Base-by-base conservation (phyloP, 2,888 invertebrate species). In the Pecten maximus region DNA sequence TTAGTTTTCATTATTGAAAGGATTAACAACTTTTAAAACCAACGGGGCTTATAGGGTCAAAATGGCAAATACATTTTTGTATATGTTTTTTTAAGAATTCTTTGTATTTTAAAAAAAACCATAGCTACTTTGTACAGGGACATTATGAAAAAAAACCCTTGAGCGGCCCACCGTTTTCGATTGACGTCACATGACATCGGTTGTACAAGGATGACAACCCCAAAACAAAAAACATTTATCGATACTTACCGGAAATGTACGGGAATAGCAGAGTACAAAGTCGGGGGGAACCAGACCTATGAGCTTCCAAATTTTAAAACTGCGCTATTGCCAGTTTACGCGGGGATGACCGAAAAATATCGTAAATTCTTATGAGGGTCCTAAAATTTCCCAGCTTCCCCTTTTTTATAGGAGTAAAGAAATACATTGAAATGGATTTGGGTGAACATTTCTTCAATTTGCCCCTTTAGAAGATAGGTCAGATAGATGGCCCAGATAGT, bases 171-270 rank as follows among this genome's bases (percentile, higher is more conserved):
- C n/a, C n/a, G n/a, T n/a, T n/a, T n/a, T n/a, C n/a, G n/a, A n/a
- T n/a, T n/a, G n/a, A n/a, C n/a, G n/a, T n/a, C n/a, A n/a, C n/a
- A n/a, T n/a, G n/a, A n/a, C n/a, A n/a, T n/a, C n/a, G n/a, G n/a
- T n/a, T n/a, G n/a, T n/a, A n/a, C n/a, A n/a, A n/a, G 44, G 12
- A 44, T 44, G 8, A 44, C 28, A 39, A 15, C 6, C 19, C 86
- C 39, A 48, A 86, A 86, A 12, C 89, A 88, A 44, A 40, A 23
- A 40, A n/a, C 16, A 23, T 23, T 1, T n/a, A n/a, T n/a, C n/a
- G n/a, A n/a, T n/a, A 91, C 92, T 90, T 90, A 96, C 96, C 96
- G 89, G 96, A n/a, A 96, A 74, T 96, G 96, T 0, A 96, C 96
- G n/a, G 3, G 94, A 95, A 40, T 93, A 95, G 3, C 93, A 92